Conservation (phyloP, 2,797 vertebrate genomes). For the Rhyacichthys aspro region DNA sequence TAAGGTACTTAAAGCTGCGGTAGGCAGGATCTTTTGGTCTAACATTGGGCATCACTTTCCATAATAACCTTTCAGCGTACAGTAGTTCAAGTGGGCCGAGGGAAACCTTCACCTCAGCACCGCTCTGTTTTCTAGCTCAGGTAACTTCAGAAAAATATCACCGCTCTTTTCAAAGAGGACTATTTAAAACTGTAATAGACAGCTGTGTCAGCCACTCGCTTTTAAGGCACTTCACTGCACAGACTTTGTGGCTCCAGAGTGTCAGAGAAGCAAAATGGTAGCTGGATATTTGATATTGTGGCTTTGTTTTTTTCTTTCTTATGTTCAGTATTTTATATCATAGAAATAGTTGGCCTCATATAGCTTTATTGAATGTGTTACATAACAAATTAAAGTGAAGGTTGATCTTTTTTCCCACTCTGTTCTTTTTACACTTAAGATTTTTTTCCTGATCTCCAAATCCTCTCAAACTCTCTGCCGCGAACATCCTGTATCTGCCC, state of each 20-base stretch:
- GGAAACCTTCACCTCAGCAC: slow-evolving; percentile 8
- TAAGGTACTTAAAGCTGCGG: slow-evolving; percentile 13
- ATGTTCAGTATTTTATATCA: neutral
- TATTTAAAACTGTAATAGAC: slow-evolving; percentile 5
- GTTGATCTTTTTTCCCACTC: neutral
- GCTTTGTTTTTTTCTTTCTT: slow-evolving; percentile 1
- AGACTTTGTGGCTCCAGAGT: slow-evolving; percentile 10
- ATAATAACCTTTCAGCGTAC: slow-evolving; percentile 9
- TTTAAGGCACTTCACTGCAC: slow-evolving; percentile 14
- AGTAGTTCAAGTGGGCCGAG: slow-evolving; percentile 11
- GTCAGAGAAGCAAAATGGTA: slow-evolving; percentile 4
- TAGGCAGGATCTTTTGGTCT: slow-evolving; percentile 10
- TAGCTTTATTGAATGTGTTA: too few relatives aligned
- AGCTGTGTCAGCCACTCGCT: slow-evolving; percentile 10
- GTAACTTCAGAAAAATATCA: slow-evolving; percentile 10
- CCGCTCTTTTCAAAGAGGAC: slow-evolving; percentile 7
- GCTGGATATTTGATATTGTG: slow-evolving; percentile 4
- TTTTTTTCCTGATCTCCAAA: slow-evolving; percentile 6
- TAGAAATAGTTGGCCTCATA: neutral
- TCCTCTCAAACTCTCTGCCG: neutral
- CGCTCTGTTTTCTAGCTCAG: slow-evolving; percentile 4
- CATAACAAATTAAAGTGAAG: too few relatives aligned
- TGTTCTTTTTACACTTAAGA: slow-evolving; percentile 6
- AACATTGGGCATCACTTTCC: slow-evolving; percentile 15
- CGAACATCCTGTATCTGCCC: slow-evolving; percentile 19